Evolutionary conservation across 2,888 invertebrate genomes (phyloP), one percentile per base, ranked within the genome.

Genomic region (Eustalomyia histrio): DNA sequence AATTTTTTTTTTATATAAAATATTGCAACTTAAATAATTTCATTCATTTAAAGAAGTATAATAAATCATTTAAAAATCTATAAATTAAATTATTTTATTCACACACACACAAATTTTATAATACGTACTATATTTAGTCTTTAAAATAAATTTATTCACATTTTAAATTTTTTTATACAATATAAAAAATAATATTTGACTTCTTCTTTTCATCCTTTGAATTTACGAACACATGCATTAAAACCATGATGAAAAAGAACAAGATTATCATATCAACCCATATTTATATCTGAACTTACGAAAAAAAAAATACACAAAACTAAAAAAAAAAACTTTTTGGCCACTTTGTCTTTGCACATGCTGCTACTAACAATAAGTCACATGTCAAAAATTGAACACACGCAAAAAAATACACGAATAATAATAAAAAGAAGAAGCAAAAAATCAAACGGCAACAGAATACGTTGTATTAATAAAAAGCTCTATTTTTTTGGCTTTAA

Each of bases 291-390:
- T 12, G 12, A 39, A 39, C 39, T 12, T 12, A 1, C 1, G 7
- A 35, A 35, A 35, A 35, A n/a, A n/a, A n/a, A n/a, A n/a, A n/a
- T n/a, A 35, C 8, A 35, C 1, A 4, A 35, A 35, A 35, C 7
- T 35, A 35, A 35, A 43, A 43, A 43, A 14, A 43, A 43, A 43
- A 43, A 43, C 43, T 43, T 43, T 67, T 67, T 43, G 29, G 29
- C 39, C 43, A 61, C 21, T 55, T 75, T 61, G 52, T 61, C 61
- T 55, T 29, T 68, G 33, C 55, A 68, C 55, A 61, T 61, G 58
- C 33, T 68, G 60, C 47, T 61, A 71, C 61, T 67, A 71, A 67
- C 60, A 80, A 67, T 21, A 75, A 67, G 79, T 75, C 75, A 75
- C 65, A 71, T 71, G 79, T 79, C 67, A 79, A 78, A 78, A 57